Base-by-base conservation (phyloP, 2,888 invertebrate species). In the Brassicogethes aeneus region DNA sequence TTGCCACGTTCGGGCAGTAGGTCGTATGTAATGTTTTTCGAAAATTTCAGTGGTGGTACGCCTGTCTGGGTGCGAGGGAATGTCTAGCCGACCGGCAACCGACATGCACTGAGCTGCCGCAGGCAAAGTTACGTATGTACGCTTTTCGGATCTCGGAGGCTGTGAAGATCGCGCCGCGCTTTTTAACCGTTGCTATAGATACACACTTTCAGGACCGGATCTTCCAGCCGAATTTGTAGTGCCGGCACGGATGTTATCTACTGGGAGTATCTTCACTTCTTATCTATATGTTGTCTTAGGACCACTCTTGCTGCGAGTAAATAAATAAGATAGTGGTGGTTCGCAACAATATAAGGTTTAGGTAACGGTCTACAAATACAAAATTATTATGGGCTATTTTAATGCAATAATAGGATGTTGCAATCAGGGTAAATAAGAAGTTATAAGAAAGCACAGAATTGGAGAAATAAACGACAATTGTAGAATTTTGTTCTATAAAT, bases 161-260 rank as follows among this genome's bases (percentile, higher is more conserved):
- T 32, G 32, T 32, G 13, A 13, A 32, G 32, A 32, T 32, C 32
- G 13, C 13, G 32, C 32, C n/a, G n/a, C n/a, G n/a, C n/a, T n/a
- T n/a, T 32, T 13, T 32, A 23, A 35, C 40, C 50, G 54, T 53
- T 52, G 51, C 53, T 53, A 54, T 54, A 52, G 54, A 46, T 47
- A 54, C 51, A 34, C 39, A n/a, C n/a, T n/a, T n/a, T n/a, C 30
- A 32, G 10, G 10, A 23, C 23, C 23, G 10, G 23, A n/a, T n/a
- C n/a, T n/a, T n/a, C n/a, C n/a, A n/a, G 42, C 32, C 41, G 40
- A 34, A 41, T 30, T 35, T 33, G 32, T 45, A 37, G 30, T 43
- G 42, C 51, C 50, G 50, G 51, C 39, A 51, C 49, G 49, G 44
- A 39, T 41, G 23, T 5, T 5, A 23, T 10, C 23, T 23, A 7